phyloP scores from a whole-genome alignment of 2,113 vertebrate species.

The Smithornis capensis region DNA sequence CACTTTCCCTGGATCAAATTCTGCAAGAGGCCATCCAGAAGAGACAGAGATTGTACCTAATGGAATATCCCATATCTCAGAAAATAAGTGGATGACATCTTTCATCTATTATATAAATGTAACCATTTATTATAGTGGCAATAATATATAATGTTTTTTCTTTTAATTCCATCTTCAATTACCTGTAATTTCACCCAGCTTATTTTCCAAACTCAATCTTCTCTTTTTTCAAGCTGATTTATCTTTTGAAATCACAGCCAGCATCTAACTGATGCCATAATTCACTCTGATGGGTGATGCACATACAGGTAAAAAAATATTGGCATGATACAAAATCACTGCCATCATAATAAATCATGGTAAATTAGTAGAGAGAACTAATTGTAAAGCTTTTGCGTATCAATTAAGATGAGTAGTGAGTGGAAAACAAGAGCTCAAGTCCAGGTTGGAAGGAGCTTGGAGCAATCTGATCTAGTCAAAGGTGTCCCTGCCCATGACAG shows the following conservation, averaged over 20 bases:
- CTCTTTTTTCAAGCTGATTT: background rate
- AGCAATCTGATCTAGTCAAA: background rate
- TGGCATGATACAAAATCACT: background rate
- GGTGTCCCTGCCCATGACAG: background rate
- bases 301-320: background rate
- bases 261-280: background rate
- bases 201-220: background rate
- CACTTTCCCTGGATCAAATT: background rate
- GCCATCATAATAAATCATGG: background rate
- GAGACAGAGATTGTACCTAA: background rate
- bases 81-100: background rate
- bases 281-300: background rate
- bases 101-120: background rate
- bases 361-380: background rate
- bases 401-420: slow-evolving; percentile 77
- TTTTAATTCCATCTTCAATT: background rate
- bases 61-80: background rate
- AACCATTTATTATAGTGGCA: background rate
- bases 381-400: slow-evolving; percentile 66
- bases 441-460: background rate
- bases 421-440: slow-evolving; percentile 78
- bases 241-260: background rate
- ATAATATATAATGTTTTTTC: background rate
- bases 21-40: background rate
- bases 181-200: background rate